phyloP scores from a whole-genome alignment of 2,113 vertebrate species.

The Acanthochromis polyacanthus region DNA sequence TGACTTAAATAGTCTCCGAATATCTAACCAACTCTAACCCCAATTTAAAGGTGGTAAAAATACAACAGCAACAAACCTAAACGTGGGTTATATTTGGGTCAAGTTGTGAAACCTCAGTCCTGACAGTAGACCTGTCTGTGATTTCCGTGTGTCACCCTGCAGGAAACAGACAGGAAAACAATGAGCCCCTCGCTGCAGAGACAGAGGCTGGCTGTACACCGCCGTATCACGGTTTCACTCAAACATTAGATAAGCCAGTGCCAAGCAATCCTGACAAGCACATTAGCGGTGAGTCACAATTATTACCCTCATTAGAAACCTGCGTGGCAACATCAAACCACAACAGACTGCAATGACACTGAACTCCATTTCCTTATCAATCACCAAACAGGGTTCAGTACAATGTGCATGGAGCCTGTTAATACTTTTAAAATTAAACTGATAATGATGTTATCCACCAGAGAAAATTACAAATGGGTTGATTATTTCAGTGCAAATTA shows the following conservation, averaged over 20 bases:
- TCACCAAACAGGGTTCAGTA: neutral
- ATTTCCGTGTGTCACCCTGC: conserved; percentile 36
- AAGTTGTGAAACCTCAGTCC: conserved; percentile 11
- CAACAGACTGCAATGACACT: neutral
- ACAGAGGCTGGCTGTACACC: conserved; percentile 27
- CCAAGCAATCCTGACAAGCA: conserved; percentile 25
- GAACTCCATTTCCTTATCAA: neutral
- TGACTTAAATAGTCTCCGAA: too few relatives aligned
- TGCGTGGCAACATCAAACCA: neutral
- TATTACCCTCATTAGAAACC: conserved; percentile 3
- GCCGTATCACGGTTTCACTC: conserved; percentile 38
- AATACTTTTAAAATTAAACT: neutral
- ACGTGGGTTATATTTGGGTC: conserved; percentile 30
- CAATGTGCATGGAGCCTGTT: neutral
- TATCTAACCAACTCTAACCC: too few relatives aligned
- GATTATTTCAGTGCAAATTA: neutral
- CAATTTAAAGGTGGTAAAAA: neutral
- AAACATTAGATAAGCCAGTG: conserved; percentile 54
- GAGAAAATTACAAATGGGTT: neutral
- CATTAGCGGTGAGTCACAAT: conserved; percentile 45
- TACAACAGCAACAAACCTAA: conserved; percentile 15
- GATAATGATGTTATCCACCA: neutral
- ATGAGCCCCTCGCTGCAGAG: conserved; percentile 36
- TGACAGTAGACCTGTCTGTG: conserved; percentile 46
- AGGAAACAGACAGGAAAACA: conserved; percentile 61